Conservation (phyloP, 2,113 vertebrate species). For the Taurulus bubalis region DNA sequence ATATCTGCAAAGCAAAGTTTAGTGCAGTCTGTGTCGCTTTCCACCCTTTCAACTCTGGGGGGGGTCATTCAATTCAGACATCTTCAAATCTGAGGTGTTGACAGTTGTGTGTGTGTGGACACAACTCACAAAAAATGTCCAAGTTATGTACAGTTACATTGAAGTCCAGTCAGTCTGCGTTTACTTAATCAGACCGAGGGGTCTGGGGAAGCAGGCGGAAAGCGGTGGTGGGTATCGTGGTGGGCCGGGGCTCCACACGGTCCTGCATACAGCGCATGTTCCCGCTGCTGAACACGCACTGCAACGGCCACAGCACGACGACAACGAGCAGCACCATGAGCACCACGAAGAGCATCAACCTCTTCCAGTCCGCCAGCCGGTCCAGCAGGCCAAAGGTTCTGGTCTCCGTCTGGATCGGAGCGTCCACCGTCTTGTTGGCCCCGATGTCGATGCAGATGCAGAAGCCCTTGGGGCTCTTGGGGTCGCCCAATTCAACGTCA, state of each 20-base stretch:
- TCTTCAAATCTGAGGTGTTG: not conserved
- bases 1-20: conserved; percentile 39
- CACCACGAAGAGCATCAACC: conserved; percentile 83
- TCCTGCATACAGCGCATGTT: conserved; percentile 84
- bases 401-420: accelerated
- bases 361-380: conserved; percentile 87
- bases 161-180: not conserved
- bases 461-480: conserved; percentile 55
- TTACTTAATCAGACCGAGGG: not conserved
- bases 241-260: not conserved
- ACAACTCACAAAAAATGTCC: not conserved
- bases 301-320: conserved; percentile 91
- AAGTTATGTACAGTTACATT: conserved; percentile 1
- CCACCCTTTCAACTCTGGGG: too few species aligned
- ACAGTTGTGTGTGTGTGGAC: conserved; percentile 2
- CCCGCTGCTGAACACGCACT: conserved; percentile 89
- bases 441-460: conserved; percentile 92
- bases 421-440: conserved; percentile 75
- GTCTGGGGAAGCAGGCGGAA: not conserved
- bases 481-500: conserved; percentile 2
- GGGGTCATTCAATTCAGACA: too few species aligned
- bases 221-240: not conserved
- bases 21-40: too few species aligned
- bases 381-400: conserved; percentile 64
- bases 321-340: conserved; percentile 87